Base-by-base conservation (phyloP, 2,113 vertebrate genomes). In the Trichomycterus rosablanca region DNA sequence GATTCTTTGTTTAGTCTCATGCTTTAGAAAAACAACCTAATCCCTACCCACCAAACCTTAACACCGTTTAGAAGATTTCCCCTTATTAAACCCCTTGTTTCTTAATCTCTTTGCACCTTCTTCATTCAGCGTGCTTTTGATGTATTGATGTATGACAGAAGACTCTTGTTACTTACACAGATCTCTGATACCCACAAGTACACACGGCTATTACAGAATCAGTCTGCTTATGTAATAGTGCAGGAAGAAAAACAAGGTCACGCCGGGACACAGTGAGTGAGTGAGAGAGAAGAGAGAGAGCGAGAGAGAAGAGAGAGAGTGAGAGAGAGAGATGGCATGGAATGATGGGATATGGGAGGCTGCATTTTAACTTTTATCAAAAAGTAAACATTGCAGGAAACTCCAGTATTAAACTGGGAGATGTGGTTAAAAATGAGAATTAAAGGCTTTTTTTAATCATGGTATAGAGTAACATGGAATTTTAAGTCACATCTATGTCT, bases 171-270 rank as follows among this genome's bases (percentile, higher is more conserved):
- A 30, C 26, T 50, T 24, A 34, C 24, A 51, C 20, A 62, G 52
- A 61, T 66, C 69, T 57, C 55, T 67, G 63, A 71, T 67, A 58
- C 58, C 58, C 46, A 50, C 63, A 62, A 61, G 55, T 66, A 62
- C 53, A 35, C 50, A 62, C 26, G n/a, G 39, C 46, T 63, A 71
- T 65, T 80, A 75, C 80, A 70, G 77, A 71, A 73, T 71, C 60
- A 75, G 65, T 70, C 68, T 73, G 70, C 64, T 86, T 81, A 80
- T 43, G 40, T 73, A 81, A 80, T 67, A 66, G 74, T 72, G 78
- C 65, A 75, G 81, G 77, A 73, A 70, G 75, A 46, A 74, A 68
- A 73, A 62, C 71, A 70, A 75, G 81, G 81, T 45, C 59, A 73
- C 65, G 67, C 78, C 68, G 69, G 76, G 74, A 76, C 46, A 66